phyloP scores from a whole-genome alignment of 2,797 vertebrate genomes.

The Pangasius krempfi region DNA sequence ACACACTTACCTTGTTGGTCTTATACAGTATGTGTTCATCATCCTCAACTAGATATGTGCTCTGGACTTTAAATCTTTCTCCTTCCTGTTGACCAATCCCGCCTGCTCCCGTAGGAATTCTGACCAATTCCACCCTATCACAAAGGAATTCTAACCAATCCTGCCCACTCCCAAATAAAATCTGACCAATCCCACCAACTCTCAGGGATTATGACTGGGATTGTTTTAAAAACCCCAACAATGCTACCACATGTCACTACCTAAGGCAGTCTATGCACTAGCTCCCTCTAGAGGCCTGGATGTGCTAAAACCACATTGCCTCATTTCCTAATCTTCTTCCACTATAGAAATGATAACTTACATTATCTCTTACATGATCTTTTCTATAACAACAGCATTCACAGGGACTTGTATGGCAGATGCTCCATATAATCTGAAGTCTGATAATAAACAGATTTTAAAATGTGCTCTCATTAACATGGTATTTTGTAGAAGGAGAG shows the following conservation, averaged over 20 bases:
- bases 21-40: neutral
- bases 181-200: neutral
- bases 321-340: neutral
- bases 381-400: neutral
- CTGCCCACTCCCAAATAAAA: neutral
- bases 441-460: neutral
- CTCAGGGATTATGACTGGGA: neutral
- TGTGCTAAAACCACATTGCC: neutral
- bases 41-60: neutral
- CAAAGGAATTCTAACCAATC: neutral
- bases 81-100: neutral
- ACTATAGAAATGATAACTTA: neutral
- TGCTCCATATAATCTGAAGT: neutral
- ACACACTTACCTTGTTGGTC: neutral
- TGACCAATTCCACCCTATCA: no score
- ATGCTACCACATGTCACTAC: neutral
- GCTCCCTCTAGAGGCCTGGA: constrained; percentile 24
- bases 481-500: neutral
- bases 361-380: no score
- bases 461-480: neutral
- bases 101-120: neutral
- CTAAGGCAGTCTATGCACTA: neutral
- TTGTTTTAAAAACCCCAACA: neutral
- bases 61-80: neutral
- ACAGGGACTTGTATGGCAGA: neutral